Evolutionary conservation across 1,140 invertebrate species (phyloP).

Genomic region (Psix sp.): DNA sequence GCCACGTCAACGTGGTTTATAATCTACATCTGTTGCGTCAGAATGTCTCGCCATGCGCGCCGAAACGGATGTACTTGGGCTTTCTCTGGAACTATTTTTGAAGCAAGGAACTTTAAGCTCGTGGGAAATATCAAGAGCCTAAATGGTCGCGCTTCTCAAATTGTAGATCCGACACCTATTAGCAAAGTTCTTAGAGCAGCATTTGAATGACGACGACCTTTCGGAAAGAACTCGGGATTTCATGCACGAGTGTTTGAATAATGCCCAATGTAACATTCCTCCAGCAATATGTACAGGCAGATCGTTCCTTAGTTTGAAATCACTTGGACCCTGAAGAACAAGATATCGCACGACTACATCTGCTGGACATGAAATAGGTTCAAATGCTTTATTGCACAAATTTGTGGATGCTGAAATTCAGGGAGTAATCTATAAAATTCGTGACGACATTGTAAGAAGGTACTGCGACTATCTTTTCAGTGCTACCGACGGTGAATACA

Average conservation of each 20-base stretch:
- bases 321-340: background rate
- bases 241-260: background rate
- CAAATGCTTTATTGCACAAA: no score
- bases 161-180: constrained; percentile 4
- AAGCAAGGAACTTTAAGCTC: constrained; percentile 19
- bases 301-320: background rate
- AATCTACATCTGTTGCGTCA: constrained; percentile 18
- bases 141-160: constrained; percentile 10
- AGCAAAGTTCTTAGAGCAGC: background rate
- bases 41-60: constrained; percentile 1
- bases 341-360: no score
- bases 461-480: constrained; percentile 4
- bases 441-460: background rate
- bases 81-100: constrained; percentile 10
- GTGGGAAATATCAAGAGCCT: constrained; percentile 4
- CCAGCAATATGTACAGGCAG: background rate
- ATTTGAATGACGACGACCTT: background rate
- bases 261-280: background rate
- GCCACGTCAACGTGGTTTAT: constrained; percentile 3
- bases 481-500: background rate
- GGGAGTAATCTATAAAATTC: constrained; percentile 3
- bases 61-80: constrained; percentile 18
- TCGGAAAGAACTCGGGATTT: background rate
- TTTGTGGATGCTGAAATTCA: constrained; percentile 3
- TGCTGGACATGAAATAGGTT: no score